Evolutionary conservation across 2,113 vertebrate genomes (phyloP).

Genomic region (Lophochroa leadbeateri): DNA sequence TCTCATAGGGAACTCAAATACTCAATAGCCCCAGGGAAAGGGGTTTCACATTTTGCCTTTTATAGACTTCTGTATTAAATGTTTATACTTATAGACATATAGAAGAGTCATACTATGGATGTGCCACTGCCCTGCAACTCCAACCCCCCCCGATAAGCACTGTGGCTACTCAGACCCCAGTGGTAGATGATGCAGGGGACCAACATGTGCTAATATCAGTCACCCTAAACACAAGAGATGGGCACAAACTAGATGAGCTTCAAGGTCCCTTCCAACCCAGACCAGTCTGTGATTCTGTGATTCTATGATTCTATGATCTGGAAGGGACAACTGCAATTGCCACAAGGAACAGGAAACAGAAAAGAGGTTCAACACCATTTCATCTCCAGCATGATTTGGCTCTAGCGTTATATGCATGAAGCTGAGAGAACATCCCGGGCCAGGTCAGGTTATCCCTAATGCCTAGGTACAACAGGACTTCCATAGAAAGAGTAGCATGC

Average conservation of each 20-base stretch:
- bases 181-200: background rate
- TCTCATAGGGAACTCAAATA: background rate
- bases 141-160: background rate
- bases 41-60: background rate
- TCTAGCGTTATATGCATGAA: fast-evolving
- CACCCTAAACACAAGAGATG: background rate
- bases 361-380: background rate
- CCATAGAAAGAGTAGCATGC: background rate
- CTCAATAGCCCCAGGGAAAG: background rate
- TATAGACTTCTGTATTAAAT: background rate
- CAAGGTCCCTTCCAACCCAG: background rate
- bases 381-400: background rate
- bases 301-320: too few relatives aligned
- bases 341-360: background rate
- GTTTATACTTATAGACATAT: background rate
- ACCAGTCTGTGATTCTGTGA: background rate
- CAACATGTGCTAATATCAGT: background rate
- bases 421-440: background rate
- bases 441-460: background rate
- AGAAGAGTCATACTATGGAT: background rate
- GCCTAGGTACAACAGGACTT: too few relatives aligned
- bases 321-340: background rate
- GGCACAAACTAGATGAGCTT: background rate
- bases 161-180: background rate
- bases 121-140: background rate